Percentiles rank a stretch among this genome's conserved stretches.
These are phyloP conservation scores for Molothrus aeneus DNA, from an alignment of 2,797 vertebrate species.

Conservation along the genomic window DNA sequence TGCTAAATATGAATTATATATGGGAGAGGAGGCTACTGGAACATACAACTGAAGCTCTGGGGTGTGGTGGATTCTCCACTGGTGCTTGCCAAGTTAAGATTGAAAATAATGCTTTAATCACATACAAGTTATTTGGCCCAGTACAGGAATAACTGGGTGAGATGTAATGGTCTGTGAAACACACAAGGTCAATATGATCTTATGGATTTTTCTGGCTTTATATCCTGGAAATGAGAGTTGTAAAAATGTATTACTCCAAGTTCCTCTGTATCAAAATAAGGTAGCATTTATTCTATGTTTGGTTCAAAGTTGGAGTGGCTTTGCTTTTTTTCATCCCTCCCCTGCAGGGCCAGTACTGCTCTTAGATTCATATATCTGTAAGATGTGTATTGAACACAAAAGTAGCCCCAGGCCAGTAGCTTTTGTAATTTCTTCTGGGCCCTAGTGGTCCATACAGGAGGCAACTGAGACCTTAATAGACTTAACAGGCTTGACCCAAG, in stretches of 20 bases:
- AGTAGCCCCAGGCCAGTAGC: background rate
- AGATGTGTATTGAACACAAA: constrained; percentile 7
- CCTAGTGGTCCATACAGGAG: background rate
- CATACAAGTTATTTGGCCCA: background rate
- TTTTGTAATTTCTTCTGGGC: constrained; percentile 20
- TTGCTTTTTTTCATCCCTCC: background rate
- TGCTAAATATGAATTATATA: background rate
- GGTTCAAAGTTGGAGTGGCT: background rate
- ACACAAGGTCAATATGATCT: background rate
- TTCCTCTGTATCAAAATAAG: background rate
- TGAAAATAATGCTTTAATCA: background rate
- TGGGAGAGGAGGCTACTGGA: background rate
- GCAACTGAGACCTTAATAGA: background rate
- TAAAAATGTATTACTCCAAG: background rate
- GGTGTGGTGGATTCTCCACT: background rate
- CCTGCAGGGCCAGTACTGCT: background rate
- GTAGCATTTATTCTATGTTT: background rate
- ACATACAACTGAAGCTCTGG: background rate
- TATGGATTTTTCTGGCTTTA: background rate
- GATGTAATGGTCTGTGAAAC: background rate
- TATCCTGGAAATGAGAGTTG: background rate
- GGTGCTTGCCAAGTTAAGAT: background rate
- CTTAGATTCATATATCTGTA: background rate
- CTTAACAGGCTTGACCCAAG: constrained; percentile 2
- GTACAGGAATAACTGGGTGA: background rate